Conservation (phyloP, 2,797 vertebrate species). For the Remorina albescens region DNA sequence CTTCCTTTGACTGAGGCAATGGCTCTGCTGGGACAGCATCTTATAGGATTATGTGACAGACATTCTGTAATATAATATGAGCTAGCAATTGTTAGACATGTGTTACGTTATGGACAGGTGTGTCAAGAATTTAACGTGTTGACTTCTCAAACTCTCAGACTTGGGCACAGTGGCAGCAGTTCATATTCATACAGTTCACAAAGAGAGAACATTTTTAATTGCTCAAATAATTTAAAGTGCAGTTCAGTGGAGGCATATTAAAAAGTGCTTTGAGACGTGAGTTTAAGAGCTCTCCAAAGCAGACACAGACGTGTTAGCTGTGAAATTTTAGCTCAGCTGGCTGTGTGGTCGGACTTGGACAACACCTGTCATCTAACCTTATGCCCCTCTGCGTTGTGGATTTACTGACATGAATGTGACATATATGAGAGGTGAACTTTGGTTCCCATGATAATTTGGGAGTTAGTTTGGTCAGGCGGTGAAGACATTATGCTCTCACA, state of each 20-base stretch:
- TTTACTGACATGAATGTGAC: conserved; percentile 11
- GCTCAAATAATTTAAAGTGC: neutral
- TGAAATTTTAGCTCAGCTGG: conserved; percentile 10
- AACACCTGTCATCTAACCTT: conserved; percentile 25
- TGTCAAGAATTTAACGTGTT: neutral
- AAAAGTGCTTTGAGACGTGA: too few species aligned
- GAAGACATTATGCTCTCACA: conserved; percentile 10
- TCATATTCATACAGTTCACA: neutral
- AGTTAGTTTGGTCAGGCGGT: conserved; percentile 32
- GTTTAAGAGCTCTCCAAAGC: too few species aligned
- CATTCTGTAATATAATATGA: conserved; percentile 16
- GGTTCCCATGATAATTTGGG: conserved; percentile 30
- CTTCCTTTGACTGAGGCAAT: neutral
- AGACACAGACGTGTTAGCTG: too few species aligned
- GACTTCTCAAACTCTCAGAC: neutral
- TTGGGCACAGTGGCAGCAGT: neutral
- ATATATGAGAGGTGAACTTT: conserved; percentile 36
- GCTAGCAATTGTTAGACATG: conserved; percentile 14
- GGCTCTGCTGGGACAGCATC: neutral
- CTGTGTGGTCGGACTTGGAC: too few species aligned
- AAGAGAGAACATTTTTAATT: too few species aligned
- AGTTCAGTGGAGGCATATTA: neutral
- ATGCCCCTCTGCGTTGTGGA: conserved; percentile 47
- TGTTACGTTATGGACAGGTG: conserved; percentile 29
- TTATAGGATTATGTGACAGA: conserved; percentile 30